Base-by-base conservation (phyloP, 2,113 vertebrate species). In the Dasyornis broadbenti region DNA sequence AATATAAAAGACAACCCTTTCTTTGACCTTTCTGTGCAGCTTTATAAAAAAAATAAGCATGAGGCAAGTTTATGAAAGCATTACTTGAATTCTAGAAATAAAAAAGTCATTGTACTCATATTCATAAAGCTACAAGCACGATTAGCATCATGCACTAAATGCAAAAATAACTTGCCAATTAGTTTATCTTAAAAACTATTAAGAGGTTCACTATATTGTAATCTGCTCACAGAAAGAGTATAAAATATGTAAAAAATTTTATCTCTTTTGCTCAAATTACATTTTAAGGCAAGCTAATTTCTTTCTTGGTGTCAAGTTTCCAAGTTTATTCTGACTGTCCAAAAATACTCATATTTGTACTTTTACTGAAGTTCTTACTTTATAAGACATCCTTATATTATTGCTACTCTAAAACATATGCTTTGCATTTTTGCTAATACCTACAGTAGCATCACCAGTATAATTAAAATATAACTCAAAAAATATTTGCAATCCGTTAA, bases 21-120 rank as follows among this genome's bases (percentile, higher is more conserved):
- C 49, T 91, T 75, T 95, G 95, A 92, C 93, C 91, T 94, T 94
- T 96, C 88, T 39, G 30, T 78, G 63, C 44, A 80, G 66, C 59
- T 96, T 97, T 92, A 84, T 76, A 73, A 94, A 95, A 91, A 91
- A 95, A 96, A 82, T 54, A 90, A 88, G 56, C 80, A 87, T 68
- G 60, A 86, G 64, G 49, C 72, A 91, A 89, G 82, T 92, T 94
- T 90, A 82, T 93, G 86, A 91, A 95, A 93, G 70, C 82, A 80
- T 91, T 95, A 73, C 30, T 85, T 94, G 77, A 88, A 91, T 89
- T 90, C 71, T 83, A 64, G 83, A 95, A 92, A 94, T 95, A 95
- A 84, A 94, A 87, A 89, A 63, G 53, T 70, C 76, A 73, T 94
- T 97, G 87, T 95, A 80, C 8, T 90, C 50, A 71, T 50, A 50